Base-by-base conservation (phyloP, 2,888 invertebrate genomes). In the Operophtera brumata region DNA sequence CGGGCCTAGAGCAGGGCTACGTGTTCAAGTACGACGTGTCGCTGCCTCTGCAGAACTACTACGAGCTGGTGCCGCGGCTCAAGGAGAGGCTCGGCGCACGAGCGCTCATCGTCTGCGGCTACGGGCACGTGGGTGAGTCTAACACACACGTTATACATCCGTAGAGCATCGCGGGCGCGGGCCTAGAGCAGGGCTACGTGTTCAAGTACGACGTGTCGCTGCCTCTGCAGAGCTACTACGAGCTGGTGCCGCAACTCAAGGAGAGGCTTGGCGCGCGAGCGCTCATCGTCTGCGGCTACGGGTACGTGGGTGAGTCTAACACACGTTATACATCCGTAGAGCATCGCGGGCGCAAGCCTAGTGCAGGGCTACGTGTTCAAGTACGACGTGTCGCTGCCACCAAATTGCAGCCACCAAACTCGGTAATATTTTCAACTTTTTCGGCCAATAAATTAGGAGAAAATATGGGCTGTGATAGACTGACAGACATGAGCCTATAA, bases 11-110 rank as follows among this genome's bases (percentile, higher is more conserved):
- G 8, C 96, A 96, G 65, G 98, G 98, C 6, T 98, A 97, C 82
- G 94, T 96, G 46, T 98, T 96, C 84, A 99, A 99, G 78, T 99
- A 99, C 78, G 99, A 99, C 80, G 92, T 99, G 4, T 98, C 99
- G 0, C 80, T 99, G 53, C 99, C 99, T 0, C 84, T 96, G 35
- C 84, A 92, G 7, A 83, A 94, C 51, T 99, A 97, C 84, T 99
- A 99, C 80, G 92, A 94, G 12, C 89, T 98, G 37, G 96, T 98
- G 4, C 93, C 94, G 12, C 92, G 92, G 28, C 91, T 97, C 79
- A 86, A 91, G 26, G 84, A 94, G 57, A 92, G 93, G 54, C 80
- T 97, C 46, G 93, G 93, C 0, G 87, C 91, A 11, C 86, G 91
- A 55, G 92, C 93, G 6, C 81, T 90, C 0, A 86, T 93, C 61